A percentile compares a stretch with the other conserved stretches of the same genome.
Conservation (phyloP, 2,888 invertebrate genomes). For the Pyrocoelia pectoralis region DNA sequence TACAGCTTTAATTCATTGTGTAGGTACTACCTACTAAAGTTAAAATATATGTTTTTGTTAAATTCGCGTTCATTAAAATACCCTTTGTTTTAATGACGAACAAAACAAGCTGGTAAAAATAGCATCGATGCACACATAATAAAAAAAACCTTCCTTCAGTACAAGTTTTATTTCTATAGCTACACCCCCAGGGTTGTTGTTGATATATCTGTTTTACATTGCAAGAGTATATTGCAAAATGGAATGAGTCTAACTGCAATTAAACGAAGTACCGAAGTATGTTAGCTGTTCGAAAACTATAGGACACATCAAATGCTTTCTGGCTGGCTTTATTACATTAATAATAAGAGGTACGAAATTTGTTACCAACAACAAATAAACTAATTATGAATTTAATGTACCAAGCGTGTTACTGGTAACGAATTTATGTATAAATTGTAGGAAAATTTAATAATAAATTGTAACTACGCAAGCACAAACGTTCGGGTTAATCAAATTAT, state of each 20-base stretch:
- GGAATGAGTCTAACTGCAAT: not conserved
- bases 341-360: slow-evolving; percentile 22
- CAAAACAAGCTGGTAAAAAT: too few relatives aligned
- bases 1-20: too few relatives aligned
- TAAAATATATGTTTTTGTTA: too few relatives aligned
- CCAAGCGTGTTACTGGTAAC: slow-evolving; percentile 43
- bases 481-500: slow-evolving; percentile 34
- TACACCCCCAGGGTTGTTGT: not conserved
- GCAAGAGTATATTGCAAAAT: not conserved
- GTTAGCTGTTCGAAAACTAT: slow-evolving; percentile 3
- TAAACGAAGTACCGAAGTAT: not conserved
- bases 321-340: slow-evolving; percentile 18
- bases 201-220: not conserved
- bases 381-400: slow-evolving; percentile 45
- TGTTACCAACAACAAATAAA: slow-evolving; percentile 37
- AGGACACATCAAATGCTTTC: slow-evolving; percentile 14
- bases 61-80: too few relatives aligned
- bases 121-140: too few relatives aligned
- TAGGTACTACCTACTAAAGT: too few relatives aligned
- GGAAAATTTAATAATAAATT: slow-evolving; percentile 38
- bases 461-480: slow-evolving; percentile 33
- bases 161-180: not conserved
- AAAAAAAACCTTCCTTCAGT: too few relatives aligned
- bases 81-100: too few relatives aligned
- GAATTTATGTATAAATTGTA: slow-evolving; percentile 38